Percentiles rank a stretch among this genome's conserved stretches.
Conservation (phyloP, 2,888 invertebrate species). For the Heliconius aoede region DNA sequence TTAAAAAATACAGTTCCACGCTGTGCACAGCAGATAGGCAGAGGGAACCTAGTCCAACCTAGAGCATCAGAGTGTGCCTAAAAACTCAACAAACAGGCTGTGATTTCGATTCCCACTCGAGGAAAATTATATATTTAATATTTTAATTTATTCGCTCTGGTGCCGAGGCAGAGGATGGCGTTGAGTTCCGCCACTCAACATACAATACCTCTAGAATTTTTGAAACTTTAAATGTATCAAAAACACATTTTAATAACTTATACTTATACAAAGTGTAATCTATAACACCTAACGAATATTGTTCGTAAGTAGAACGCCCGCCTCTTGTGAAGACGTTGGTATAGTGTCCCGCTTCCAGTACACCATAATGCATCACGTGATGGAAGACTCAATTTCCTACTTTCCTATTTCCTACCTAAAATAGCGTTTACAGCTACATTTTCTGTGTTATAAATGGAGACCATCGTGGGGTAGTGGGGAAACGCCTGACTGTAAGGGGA, state of each 20-base stretch:
- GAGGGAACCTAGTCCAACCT: too few relatives aligned
- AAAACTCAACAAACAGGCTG: too few relatives aligned
- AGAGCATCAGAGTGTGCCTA: too few relatives aligned
- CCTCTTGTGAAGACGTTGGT: constrained; percentile 13
- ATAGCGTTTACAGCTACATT: not conserved
- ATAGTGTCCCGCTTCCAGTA: constrained; percentile 9
- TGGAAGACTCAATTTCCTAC: constrained; percentile 21
- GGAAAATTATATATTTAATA: too few relatives aligned
- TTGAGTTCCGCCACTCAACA: too few relatives aligned
- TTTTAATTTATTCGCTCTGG: too few relatives aligned
- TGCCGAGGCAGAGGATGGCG: too few relatives aligned
- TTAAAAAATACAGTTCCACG: too few relatives aligned
- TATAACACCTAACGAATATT: not conserved
- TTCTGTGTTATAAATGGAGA: not conserved
- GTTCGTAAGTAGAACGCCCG: constrained; percentile 5
- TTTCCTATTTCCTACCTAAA: constrained; percentile 4
- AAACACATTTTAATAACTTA: not conserved
- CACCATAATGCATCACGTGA: constrained; percentile 27
- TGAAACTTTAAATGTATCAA: too few relatives aligned
- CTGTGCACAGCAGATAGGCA: too few relatives aligned
- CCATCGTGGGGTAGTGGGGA: not conserved
- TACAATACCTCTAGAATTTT: too few relatives aligned
- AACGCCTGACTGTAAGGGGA: not conserved
- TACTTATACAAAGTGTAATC: not conserved
- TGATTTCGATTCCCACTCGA: too few relatives aligned